These are phyloP conservation scores for Monopterus albus DNA, from an alignment of 2,113 vertebrate species.

Conservation along the genomic window DNA sequence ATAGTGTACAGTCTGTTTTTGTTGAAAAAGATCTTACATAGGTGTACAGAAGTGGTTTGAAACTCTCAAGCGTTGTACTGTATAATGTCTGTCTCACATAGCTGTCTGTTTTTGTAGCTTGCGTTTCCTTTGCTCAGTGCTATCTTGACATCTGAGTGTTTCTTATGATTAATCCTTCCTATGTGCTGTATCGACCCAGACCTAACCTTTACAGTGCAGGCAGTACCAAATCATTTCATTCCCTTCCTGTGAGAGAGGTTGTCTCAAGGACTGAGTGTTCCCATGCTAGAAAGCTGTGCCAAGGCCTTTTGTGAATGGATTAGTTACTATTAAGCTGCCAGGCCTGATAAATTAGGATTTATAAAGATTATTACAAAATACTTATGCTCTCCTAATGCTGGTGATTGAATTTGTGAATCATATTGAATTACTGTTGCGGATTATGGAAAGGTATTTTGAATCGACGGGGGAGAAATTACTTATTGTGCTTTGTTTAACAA, in stretches of 20 bases:
- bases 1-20: constrained; percentile 24
- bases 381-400: constrained; percentile 76
- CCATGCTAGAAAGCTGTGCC: constrained; percentile 76
- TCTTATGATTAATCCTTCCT: constrained; percentile 69
- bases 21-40: constrained; percentile 28
- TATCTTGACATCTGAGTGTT: constrained; percentile 68
- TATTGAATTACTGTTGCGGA: constrained; percentile 73
- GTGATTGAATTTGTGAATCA: constrained; percentile 82
- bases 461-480: constrained; percentile 42
- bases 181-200: constrained; percentile 58
- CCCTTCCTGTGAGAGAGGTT: constrained; percentile 74
- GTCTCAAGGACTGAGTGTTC: constrained; percentile 79
- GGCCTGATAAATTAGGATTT: constrained; percentile 83
- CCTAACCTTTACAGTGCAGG: constrained; percentile 74
- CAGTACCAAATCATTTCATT: constrained; percentile 69
- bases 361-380: constrained; percentile 83
- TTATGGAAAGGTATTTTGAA: constrained; percentile 70
- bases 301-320: constrained; percentile 82
- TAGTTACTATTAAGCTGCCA: constrained; percentile 80
- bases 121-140: constrained; percentile 38
- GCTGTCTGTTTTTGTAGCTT: constrained; percentile 36
- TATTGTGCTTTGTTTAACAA: constrained; percentile 62
- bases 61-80: constrained; percentile 30
- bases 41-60: constrained; percentile 9
- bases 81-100: constrained; percentile 34